Evolutionary conservation across 1,140 invertebrate genomes (phyloP).

Genomic region (Drosophila sechellia): DNA sequence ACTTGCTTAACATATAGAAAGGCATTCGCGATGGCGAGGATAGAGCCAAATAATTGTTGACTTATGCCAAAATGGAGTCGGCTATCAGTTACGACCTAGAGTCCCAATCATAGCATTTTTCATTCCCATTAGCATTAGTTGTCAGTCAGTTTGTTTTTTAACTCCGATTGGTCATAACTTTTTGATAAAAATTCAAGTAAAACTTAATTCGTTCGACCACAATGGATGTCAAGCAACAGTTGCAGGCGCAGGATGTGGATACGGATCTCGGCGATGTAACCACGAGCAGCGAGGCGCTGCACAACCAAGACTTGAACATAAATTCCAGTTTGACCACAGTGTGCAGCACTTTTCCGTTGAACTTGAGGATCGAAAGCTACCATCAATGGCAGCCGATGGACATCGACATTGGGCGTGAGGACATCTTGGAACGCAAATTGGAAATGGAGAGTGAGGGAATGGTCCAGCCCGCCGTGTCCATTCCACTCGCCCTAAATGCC

Average conservation of each 20-base stretch:
- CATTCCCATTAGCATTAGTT: neutral
- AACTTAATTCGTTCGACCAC: neutral
- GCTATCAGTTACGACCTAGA: too few relatives aligned
- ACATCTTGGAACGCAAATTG: neutral
- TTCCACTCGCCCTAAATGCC: neutral
- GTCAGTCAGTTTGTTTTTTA: neutral
- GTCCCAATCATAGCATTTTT: too few relatives aligned
- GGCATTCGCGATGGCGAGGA: too few relatives aligned
- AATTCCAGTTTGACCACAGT: constrained; percentile 26
- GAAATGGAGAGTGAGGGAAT: neutral
- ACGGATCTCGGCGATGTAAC: neutral
- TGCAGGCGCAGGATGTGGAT: constrained; percentile 1
- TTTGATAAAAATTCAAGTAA: neutral
- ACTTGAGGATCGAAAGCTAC: neutral
- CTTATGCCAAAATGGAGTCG: too few relatives aligned
- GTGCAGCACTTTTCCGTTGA: constrained; percentile 15
- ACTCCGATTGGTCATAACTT: neutral
- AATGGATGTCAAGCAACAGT: constrained; percentile 1
- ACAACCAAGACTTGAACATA: neutral
- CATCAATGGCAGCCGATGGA: neutral
- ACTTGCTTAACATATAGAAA: too few relatives aligned
- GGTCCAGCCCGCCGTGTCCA: neutral
- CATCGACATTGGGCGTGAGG: too few relatives aligned
- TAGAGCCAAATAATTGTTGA: too few relatives aligned
- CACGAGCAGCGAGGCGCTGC: neutral